Conservation (phyloP, 2,797 vertebrate genomes). For the Peromyscus melanophrys region DNA sequence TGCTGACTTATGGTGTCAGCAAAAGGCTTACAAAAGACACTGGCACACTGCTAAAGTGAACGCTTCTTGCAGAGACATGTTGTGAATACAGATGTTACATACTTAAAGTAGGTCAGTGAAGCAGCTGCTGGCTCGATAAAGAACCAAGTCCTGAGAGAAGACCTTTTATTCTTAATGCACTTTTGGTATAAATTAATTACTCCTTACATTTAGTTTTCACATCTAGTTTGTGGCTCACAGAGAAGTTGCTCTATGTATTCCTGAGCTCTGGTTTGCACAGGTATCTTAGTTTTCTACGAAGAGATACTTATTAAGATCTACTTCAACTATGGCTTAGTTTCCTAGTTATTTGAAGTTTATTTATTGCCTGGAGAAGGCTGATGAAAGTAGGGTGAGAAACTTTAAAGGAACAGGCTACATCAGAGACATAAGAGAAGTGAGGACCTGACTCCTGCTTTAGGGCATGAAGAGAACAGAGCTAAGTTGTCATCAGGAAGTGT, state of each 20-base stretch:
- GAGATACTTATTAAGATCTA: background rate
- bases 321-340: constrained; percentile 22
- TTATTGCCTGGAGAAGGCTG: background rate
- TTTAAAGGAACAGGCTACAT: background rate
- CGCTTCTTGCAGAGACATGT: background rate
- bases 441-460: background rate
- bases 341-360: background rate
- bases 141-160: background rate
- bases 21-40: constrained; percentile 43
- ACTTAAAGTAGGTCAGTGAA: constrained; percentile 49
- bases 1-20: background rate
- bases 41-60: background rate
- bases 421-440: background rate
- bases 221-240: background rate
- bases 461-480: background rate
- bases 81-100: background rate
- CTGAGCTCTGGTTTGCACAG: background rate
- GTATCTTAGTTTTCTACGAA: background rate
- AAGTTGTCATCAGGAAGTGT: background rate
- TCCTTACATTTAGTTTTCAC: constrained; percentile 26
- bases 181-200: background rate
- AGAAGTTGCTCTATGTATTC: background rate
- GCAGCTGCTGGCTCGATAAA: background rate
- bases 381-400: background rate
- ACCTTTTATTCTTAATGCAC: background rate